Evolutionary conservation across 2,113 vertebrate species (phyloP), one percentile per base, ranked within the genome.

Genomic region (Sisor rabdophorus): DNA sequence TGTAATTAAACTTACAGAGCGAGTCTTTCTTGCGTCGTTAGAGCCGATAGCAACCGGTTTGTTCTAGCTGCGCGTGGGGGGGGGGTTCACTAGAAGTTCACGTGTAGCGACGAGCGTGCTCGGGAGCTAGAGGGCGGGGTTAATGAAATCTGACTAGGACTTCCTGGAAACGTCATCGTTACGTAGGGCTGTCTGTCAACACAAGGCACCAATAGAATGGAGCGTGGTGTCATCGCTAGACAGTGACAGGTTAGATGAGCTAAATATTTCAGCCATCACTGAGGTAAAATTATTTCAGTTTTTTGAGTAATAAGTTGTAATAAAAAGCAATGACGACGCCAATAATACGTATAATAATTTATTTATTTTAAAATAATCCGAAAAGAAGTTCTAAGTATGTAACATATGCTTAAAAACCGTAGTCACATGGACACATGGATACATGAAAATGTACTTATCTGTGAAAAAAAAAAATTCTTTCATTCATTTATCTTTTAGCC

Each of bases 41-140:
- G 67, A 58, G 36, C 64, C 47, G 44, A n/a, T 68, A 75, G 75
- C 32, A 75, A 75, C 82, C 84, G 82, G 82, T 64, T 78, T 56
- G 52, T 19, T 80, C 79, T 75, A 54, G 72, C 73, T 76, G 69
- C 79, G 80, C 85, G 74, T 85, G 83, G 81, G 40, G 28, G 83
- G 81, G 40, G 28, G 44, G 7, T 80, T 76, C 78, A 64, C 48
- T 74, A 24, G 22, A 59, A 65, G 56, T 65, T 85, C 82, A 84
- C 83, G 81, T 85, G 83, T 24, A 11, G 22, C 44, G 9, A 22
- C 11, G 13, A 26, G 47, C 7, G 8, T 3, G 24, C 0, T 40
- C 63, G 32, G 32, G 75, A 40, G 67, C 56, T 54, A 8, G 7
- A 9, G 24, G 77, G 44, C 22, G 74, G 30, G 0, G 52, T 32